Evolutionary conservation across 35 echinoderm and acorn worm species (phyloP).

Genomic region (Eucidaris tribuloides): DNA sequence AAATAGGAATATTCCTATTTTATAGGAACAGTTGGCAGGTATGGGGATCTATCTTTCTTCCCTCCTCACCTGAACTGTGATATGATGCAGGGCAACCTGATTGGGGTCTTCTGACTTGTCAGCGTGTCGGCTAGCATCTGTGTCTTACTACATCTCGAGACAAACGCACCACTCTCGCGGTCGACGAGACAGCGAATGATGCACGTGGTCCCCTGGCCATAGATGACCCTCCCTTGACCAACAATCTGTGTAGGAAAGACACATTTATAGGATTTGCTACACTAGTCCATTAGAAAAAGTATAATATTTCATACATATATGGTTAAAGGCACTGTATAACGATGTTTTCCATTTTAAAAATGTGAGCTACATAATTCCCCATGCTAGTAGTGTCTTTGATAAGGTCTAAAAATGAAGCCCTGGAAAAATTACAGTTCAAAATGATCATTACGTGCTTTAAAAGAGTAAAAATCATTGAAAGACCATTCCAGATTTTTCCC

Average conservation of each 20-base stretch:
- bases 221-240: slow-evolving; percentile 76
- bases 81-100: slow-evolving; percentile 74
- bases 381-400: no score
- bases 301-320: no score
- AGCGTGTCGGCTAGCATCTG: slow-evolving; percentile 59
- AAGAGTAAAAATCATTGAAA: no score
- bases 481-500: no score
- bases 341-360: no score
- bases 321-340: no score
- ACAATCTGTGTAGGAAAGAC: slow-evolving; percentile 32
- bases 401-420: no score
- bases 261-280: neutral
- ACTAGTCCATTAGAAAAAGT: neutral
- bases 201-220: slow-evolving; percentile 61
- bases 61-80: slow-evolving; percentile 79
- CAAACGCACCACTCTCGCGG: slow-evolving; percentile 33
- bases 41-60: neutral
- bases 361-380: no score
- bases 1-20: no score
- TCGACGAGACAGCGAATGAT: slow-evolving; percentile 66
- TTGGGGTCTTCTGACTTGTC: slow-evolving; percentile 78
- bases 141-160: slow-evolving; percentile 6
- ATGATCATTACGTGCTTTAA: no score
- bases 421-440: no score
- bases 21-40: no score